A percentile compares a stretch with the other conserved stretches of the same genome.
phyloP scores from a whole-genome alignment of 2,113 vertebrate genomes.

The Lota lota region DNA sequence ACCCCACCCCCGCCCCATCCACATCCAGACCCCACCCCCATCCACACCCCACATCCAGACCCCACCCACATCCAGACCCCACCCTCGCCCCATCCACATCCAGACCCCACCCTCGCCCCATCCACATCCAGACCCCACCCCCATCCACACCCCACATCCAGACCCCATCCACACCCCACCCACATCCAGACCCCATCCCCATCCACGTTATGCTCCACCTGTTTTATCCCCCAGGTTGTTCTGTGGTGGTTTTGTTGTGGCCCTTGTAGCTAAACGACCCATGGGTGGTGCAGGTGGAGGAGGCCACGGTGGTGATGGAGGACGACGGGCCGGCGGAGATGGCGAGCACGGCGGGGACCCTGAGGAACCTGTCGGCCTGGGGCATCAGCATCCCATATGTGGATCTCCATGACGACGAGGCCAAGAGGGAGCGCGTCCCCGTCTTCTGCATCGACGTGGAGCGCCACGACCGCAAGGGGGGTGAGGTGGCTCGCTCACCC shows the following conservation, averaged over 20 bases:
- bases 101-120: not conserved
- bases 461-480: slow-evolving; percentile 84
- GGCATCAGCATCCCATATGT: slow-evolving; percentile 87
- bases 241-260: no score
- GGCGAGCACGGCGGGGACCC: slow-evolving; percentile 72
- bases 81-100: not conserved
- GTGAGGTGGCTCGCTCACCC: slow-evolving; percentile 56
- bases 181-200: not conserved
- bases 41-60: not conserved
- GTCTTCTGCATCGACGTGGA: slow-evolving; percentile 96
- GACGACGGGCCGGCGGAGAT: slow-evolving; percentile 84
- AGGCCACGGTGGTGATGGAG: slow-evolving; percentile 90
- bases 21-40: not conserved
- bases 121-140: not conserved
- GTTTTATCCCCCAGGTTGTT: no score
- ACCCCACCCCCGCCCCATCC: no score
- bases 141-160: not conserved
- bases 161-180: not conserved
- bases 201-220: no score
- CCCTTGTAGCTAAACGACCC: no score
- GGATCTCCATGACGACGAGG: slow-evolving; percentile 84
- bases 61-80: not conserved
- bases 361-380: slow-evolving; percentile 89
- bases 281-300: slow-evolving; percentile 80
- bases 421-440: slow-evolving; percentile 86